phyloP scores from a whole-genome alignment of 2,888 invertebrate species.

The Mystacides longicornis region DNA sequence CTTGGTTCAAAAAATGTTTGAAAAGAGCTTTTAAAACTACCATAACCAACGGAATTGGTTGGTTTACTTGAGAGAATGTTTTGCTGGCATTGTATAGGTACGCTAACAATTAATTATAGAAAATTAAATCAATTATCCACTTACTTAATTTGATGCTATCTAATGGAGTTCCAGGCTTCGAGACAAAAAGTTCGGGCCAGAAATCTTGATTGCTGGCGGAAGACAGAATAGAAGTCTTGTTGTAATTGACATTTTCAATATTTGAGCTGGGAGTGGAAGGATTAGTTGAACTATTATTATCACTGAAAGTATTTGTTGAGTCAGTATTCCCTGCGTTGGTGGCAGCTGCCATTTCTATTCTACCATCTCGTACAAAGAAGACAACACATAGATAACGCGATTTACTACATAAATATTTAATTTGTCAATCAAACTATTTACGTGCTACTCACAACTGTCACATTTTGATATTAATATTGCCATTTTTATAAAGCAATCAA shows the following conservation, averaged over 20 bases:
- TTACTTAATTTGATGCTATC: slow-evolving; percentile 42
- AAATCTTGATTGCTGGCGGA: slow-evolving; percentile 28
- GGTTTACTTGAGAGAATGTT: too few species aligned
- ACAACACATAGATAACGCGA: too few species aligned
- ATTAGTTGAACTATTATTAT: slow-evolving; percentile 13
- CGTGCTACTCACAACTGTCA: too few species aligned
- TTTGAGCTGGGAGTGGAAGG: slow-evolving; percentile 4
- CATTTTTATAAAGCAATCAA: too few species aligned
- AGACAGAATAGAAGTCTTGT: slow-evolving; percentile 10
- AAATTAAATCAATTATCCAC: slow-evolving; percentile 23
- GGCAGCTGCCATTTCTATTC: slow-evolving; percentile 21
- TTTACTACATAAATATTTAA: too few species aligned
- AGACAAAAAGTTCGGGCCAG: slow-evolving; percentile 47
- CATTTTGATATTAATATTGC: too few species aligned
- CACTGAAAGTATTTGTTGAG: slow-evolving; percentile 3
- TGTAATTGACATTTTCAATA: slow-evolving; percentile 9
- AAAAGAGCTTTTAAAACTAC: too few species aligned
- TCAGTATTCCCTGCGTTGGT: slow-evolving; percentile 7
- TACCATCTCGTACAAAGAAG: background rate
- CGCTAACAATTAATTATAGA: too few species aligned
- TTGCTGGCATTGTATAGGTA: too few species aligned
- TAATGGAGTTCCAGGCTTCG: slow-evolving; percentile 42
- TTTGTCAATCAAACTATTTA: too few species aligned
- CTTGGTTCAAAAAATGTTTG: too few species aligned
- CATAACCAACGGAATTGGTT: too few species aligned